Evolutionary conservation across 2,113 vertebrate genomes (phyloP), one percentile per base, ranked within the genome.

Genomic region (Lynx canadensis): DNA sequence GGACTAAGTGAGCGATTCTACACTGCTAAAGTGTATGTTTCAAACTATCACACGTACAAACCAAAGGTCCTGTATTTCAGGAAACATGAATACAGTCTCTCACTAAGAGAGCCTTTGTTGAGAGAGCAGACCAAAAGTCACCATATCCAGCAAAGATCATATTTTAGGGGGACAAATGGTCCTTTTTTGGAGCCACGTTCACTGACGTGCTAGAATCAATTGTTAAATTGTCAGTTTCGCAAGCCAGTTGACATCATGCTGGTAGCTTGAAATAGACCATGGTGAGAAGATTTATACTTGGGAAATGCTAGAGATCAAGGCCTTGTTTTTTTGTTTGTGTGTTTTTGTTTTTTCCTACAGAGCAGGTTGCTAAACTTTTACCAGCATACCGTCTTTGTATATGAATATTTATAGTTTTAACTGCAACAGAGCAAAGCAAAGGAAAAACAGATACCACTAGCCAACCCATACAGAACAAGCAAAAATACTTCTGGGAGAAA

Each of bases 151-250:
- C 76, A 96, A 96, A 80, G 41, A 65, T 76, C 45, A 12, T 88
- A 81, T 78, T 98, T 84, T 91, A 31, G 68, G 60, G 38, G 45
- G 63, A 96, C 66, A 92, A 81, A 36, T 18, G 38, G 5, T 57
- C 68, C 41, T 66, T 36, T 84, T 79, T 91, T 31, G 48, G 88
- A 74, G 23, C 27, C n/a, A 81, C 10, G 55, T 48, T 38, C 29
- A 85, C 27, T 14, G 80, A 71, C 41, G 89, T 83, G 50, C 92
- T 36, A 79, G 68, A 97, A 84, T 23, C 31, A 33, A 80, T 38
- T 79, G 87, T 80, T 95, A 87, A 73, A 83, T 50, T 80, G 94
- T 78, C 86, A 91, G 69, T 63, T 80, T 93, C 52, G 68, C 79
- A 92, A 80, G 74, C 29, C 63, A 60, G 86, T 74, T 82, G 86